Percentiles rank a stretch among this genome's conserved stretches.
Conservation (phyloP, 2,113 vertebrate species). For the Anas platyrhynchos region DNA sequence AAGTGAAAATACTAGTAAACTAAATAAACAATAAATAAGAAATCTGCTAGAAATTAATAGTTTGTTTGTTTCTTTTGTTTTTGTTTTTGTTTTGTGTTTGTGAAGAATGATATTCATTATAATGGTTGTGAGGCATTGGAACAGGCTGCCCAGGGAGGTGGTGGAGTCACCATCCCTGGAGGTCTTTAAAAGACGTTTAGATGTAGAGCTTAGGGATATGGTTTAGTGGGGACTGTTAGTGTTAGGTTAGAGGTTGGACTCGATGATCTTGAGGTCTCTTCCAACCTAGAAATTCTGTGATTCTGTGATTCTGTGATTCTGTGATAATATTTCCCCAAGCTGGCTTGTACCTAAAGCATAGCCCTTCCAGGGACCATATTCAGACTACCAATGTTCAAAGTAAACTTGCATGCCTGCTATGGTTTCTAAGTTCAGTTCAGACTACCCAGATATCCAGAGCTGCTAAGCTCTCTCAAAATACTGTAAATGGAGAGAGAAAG, state of each 20-base stretch:
- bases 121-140: not conserved
- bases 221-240: too few relatives aligned
- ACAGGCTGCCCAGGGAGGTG: too few relatives aligned
- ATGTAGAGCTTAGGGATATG: too few relatives aligned
- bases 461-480: not conserved
- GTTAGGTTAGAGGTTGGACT: too few relatives aligned
- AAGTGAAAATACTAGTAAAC: not conserved
- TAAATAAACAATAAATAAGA: not conserved
- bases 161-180: too few relatives aligned
- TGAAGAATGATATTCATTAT: not conserved
- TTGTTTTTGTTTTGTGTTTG: too few relatives aligned
- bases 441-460: not conserved
- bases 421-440: not conserved
- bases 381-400: not conserved
- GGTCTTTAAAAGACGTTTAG: too few relatives aligned
- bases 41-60: not conserved
- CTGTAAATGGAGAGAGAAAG: not conserved
- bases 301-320: too few relatives aligned
- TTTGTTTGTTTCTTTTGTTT: not conserved
- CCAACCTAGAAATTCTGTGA: too few relatives aligned
- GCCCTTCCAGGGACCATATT: not conserved
- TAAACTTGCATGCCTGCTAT: not conserved
- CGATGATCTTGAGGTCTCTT: too few relatives aligned
- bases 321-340: not conserved
- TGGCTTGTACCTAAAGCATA: not conserved